Evolutionary conservation across 2,888 invertebrate species (phyloP).

Genomic region (Nomada lathburiana): DNA sequence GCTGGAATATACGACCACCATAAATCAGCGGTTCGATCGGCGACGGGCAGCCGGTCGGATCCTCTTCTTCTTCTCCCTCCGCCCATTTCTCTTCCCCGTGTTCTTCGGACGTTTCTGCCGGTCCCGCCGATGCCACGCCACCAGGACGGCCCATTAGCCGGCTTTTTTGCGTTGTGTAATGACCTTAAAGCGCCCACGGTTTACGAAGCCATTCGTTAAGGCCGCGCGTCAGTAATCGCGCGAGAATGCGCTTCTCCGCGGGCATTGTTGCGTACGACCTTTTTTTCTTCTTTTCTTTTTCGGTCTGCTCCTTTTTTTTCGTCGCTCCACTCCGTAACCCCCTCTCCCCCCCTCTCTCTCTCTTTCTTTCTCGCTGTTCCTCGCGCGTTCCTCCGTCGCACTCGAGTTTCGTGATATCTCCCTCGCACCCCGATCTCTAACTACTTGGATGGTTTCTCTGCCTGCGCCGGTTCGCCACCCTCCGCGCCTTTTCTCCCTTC

Average conservation of each 20-base stretch:
- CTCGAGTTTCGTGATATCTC: background rate
- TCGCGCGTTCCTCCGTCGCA: background rate
- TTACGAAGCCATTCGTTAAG: constrained; percentile 79
- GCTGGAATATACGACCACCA: constrained; percentile 68
- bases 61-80: constrained; percentile 6
- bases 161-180: constrained; percentile 77
- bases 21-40: constrained; percentile 79
- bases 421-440: background rate
- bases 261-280: constrained; percentile 74
- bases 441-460: constrained; percentile 23
- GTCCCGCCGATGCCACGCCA: constrained; percentile 59
- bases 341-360: background rate
- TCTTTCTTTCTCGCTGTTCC: background rate
- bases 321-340: background rate
- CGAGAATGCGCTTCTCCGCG: constrained; percentile 75
- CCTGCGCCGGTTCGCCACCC: constrained; percentile 5
- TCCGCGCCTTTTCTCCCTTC: background rate
- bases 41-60: constrained; percentile 73
- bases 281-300: constrained; percentile 50
- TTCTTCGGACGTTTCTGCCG: constrained; percentile 20
- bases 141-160: constrained; percentile 74
- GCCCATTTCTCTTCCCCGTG: constrained; percentile 31
- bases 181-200: constrained; percentile 77
- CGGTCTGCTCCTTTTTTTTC: background rate
- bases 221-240: constrained; percentile 72